Base-by-base conservation (phyloP, 2,113 vertebrate genomes). In the Myrmophylax atrothorax region DNA sequence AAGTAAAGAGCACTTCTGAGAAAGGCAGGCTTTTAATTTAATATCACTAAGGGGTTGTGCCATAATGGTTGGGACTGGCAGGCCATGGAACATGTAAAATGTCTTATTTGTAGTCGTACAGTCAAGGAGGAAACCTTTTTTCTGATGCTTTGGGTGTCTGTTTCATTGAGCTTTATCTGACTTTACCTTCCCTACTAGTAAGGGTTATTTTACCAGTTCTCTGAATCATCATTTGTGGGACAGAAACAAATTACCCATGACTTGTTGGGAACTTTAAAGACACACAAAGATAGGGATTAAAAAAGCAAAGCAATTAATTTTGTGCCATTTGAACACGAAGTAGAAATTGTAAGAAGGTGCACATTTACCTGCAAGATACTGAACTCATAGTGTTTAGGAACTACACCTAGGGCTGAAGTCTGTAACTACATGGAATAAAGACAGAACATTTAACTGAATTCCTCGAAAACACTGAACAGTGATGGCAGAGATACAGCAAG, bases 1-100 rank as follows among this genome's bases (percentile, higher is more conserved):
- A 96, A 98, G 99, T 98, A 84, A 52, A 88, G 67, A 76, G 49
- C 23, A 29, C 15, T 76, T 70, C 23, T 81, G 62, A 49, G 55
- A 82, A 83, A 26, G 29, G 22, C 62, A 74, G 28, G 20, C 38
- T 18, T 88, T 88, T 78, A 23, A 67, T 90, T 79, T 92, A 64
- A 29, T 86, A 40, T 60, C 58, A 47, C 38, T 56, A 12, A 81
- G 47, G 50, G 26, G 9, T 47, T 88, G 50, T 79, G 37, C 49
- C 70, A 11, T 72, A 50, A 15, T 14, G 40, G 18, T 49, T 85
- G 88, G 75, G 31, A 66, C 9, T 50, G n/a, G 28, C 28, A 88
- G 63, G 31, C 28, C 23, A 2, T 58, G 42, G 26, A 59, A 58
- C 22, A 42, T 69, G 5, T 62, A 9, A 46, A 50, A 12, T 29